A percentile compares a stretch with the other conserved stretches of the same genome.
These are phyloP conservation scores for Eidolon helvum DNA, from an alignment of 2,113 vertebrate genomes.

Conservation along the genomic window DNA sequence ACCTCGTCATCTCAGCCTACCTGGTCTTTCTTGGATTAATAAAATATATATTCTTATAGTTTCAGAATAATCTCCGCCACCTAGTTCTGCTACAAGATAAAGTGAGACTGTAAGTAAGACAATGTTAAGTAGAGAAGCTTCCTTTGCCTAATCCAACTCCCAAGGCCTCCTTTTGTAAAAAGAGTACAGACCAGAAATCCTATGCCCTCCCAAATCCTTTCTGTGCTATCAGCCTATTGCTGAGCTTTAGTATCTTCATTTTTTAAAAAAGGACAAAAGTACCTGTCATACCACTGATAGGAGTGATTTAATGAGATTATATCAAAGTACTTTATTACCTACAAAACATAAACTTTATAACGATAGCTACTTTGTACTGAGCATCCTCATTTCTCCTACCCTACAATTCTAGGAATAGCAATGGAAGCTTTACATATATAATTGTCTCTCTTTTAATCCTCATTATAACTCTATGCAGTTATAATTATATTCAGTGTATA, in stretches of 20 bases:
- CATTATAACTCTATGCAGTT: neutral
- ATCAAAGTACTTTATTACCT: neutral
- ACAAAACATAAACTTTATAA: neutral
- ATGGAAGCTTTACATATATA: neutral
- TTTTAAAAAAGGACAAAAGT: neutral
- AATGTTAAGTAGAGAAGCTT: conserved; percentile 28
- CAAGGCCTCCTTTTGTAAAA: neutral
- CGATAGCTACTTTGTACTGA: neutral
- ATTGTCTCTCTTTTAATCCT: neutral
- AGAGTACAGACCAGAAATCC: neutral
- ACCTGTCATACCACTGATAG: neutral
- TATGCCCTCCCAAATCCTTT: neutral
- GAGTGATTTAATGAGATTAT: neutral
- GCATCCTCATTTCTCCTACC: neutral
- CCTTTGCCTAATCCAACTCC: neutral
- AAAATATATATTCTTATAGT: conserved; percentile 21
- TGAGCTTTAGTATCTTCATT: neutral
- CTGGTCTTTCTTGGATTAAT: conserved; percentile 6
- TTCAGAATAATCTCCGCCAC: conserved; percentile 35
- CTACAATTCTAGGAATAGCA: neutral
- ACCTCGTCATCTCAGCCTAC: conserved; percentile 17
- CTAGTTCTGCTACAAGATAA: neutral
- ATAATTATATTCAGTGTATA: neutral
- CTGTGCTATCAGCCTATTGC: neutral
- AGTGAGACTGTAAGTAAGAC: conserved; percentile 33